Evolutionary conservation across 92 coral and sea anemone species (phyloP), one percentile per base, ranked within the genome.

Genomic region (Isaurus tuberculatus): DNA sequence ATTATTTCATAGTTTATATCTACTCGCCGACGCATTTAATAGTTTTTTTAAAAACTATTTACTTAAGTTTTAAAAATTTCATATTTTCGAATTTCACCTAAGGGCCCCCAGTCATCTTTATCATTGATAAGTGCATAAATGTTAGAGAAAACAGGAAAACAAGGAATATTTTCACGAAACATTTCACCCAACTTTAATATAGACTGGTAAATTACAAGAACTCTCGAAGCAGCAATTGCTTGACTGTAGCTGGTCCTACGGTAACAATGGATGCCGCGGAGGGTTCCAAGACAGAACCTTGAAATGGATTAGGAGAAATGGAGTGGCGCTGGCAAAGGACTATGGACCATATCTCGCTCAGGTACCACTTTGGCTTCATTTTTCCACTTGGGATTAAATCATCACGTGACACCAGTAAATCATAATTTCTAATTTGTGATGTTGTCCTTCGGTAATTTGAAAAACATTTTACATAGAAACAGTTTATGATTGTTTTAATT

Each of bases 211-310:
- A 65, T 88, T 95, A 44, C 60, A 79, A 5, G 94, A 93, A 65
- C 93, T 95, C 63, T 95, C 98, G 13, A 89, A 91, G 44, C 98
- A 95, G 43, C 95, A 95, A 85, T 84, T 95, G 30, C 68, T 95
- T 33, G 98, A 95, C 79, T 95, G 98, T 55, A 86, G 97, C 51
- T 95, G 98, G 98, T 84, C 94, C 3, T 65, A 80, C 28, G 98
- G 98, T 51, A 95, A 95, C 87, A 89, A 91, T 72, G 98, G 98
- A 0, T 95, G 98, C 64, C 91, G 96, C 9, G 98, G 98, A 4
- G 98, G 98, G 8, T 91, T 94, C 84, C 98, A 94, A 58, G 96
- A 89, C 58, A 88, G 91, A 79, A 91, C 98, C 27, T 74, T 95
- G 9, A 80, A 81, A 16, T 95, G 98, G 98, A 90, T 92, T 74